A percentile compares a stretch with the other conserved stretches of the same genome.
These are phyloP conservation scores for Musca vetustissima DNA, from an alignment of 1,140 invertebrate genomes.

Conservation along the genomic window DNA sequence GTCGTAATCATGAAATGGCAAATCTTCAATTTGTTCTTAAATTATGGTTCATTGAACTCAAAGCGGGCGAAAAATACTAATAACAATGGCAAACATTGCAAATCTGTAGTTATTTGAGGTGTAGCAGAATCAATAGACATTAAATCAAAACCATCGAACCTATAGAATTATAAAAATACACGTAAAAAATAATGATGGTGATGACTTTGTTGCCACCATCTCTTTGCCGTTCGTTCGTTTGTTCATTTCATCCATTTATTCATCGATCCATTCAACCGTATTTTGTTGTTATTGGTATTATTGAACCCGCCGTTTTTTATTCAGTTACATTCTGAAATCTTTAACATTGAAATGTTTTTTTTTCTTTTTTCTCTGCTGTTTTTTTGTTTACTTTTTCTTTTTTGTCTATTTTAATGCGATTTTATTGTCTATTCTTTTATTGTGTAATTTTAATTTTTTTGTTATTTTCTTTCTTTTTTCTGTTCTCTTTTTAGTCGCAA, in stretches of 20 bases:
- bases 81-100: background rate
- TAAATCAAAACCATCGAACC: background rate
- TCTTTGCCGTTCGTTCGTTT: background rate
- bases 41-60: conserved; percentile 52
- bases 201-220: background rate
- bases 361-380: too few species aligned
- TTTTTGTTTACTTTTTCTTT: background rate
- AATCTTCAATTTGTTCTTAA: conserved; percentile 38
- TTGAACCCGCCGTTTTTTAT: background rate
- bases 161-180: background rate
- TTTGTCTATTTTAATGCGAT: conserved; percentile 10
- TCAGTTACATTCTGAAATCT: background rate
- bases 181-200: background rate
- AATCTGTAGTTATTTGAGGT: too few species aligned
- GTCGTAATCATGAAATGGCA: too few species aligned
- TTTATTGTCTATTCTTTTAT: conserved; percentile 12
- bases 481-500: conserved; percentile 72
- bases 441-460: conserved; percentile 6
- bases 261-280: too few species aligned
- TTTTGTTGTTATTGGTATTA: conserved; percentile 8
- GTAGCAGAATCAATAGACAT: too few species aligned
- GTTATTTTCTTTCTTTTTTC: conserved; percentile 7
- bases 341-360: background rate
- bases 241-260: background rate
- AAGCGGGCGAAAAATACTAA: background rate